These are phyloP conservation scores for Sarcophaga carnaria DNA, from an alignment of 2,888 invertebrate species.

Conservation along the genomic window DNA sequence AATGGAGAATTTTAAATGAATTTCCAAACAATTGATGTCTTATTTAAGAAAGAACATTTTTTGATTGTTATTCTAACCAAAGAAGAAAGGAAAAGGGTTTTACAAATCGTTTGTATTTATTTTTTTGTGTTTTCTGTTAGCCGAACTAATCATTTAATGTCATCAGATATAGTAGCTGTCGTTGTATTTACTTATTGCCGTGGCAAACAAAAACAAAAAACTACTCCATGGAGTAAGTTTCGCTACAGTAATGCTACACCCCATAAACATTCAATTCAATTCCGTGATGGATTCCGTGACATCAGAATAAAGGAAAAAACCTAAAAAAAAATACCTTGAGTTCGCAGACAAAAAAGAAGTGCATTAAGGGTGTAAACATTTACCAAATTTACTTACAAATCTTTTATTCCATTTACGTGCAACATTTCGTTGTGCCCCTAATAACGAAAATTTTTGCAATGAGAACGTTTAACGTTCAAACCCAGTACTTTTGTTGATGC, in stretches of 20 bases:
- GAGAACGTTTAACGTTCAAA: too few relatives aligned
- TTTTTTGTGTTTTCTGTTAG: slow-evolving; percentile 15
- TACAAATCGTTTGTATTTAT: slow-evolving; percentile 59
- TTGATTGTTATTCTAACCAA: slow-evolving; percentile 2
- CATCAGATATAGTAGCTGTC: slow-evolving; percentile 64
- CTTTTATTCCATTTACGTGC: background rate
- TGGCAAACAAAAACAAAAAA: background rate
- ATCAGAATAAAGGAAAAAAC: slow-evolving; percentile 44
- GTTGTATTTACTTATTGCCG: slow-evolving; percentile 56
- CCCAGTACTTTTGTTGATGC: background rate
- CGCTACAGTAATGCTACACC: slow-evolving; percentile 6
- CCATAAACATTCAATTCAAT: background rate
- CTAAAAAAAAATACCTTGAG: slow-evolving; percentile 9
- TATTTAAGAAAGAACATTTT: background rate
- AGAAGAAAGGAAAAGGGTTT: slow-evolving; percentile 14
- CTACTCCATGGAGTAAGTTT: slow-evolving; percentile 16
- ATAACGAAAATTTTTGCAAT: background rate
- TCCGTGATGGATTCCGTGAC: slow-evolving; percentile 62
- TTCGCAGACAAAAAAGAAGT: slow-evolving; percentile 4
- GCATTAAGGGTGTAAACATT: background rate
- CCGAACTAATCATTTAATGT: slow-evolving; percentile 65
- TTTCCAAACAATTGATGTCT: background rate
- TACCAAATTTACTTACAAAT: background rate
- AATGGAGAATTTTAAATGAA: background rate
- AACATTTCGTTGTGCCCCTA: slow-evolving; percentile 28